Evolutionary conservation across 2,888 invertebrate genomes (phyloP), one percentile per base, ranked within the genome.

Genomic region (Beris chalybata): DNA sequence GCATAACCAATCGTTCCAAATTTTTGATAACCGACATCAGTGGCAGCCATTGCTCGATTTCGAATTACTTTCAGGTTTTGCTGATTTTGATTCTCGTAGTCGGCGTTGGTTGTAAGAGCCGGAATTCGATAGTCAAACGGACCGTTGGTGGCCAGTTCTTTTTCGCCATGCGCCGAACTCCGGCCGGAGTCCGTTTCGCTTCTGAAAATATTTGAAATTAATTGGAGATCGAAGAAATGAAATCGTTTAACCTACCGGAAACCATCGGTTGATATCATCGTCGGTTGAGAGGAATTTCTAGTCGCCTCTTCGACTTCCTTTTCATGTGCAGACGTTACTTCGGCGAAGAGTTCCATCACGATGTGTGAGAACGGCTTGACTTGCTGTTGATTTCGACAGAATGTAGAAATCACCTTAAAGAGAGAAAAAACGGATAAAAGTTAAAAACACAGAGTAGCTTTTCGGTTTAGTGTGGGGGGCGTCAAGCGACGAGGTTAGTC

Each of bases 351-450:
- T 74, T 86, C 85, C 84, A 86, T 85, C 12, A 85, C 84, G 57
- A 85, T 83, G 73, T 86, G 86, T 0, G 85, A 85, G 74, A 86
- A 86, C n/a, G 86, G 85, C 68, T 84, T 81, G 53, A 81, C 82
- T 70, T 85, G 84, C 66, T 83, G 79, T 59, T 83, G 78, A 38
- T 82, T 82, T 68, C 82, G 83, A 73, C 85, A 86, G 73, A 85
- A 85, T 68, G 84, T 84, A 1, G 85, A 85, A 72, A 86, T 86
- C 50, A 85, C 84, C 86, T 86, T 71, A 69, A 63, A 67, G 66
- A 67, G n/a, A n/a, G n/a, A 65, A 55, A 47, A 65, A 48, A 64
- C 53, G 15, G 2, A n/a, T 53, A 12, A n/a, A 29, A 53, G 7
- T 53, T n/a, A 53, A 29, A 29, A 15, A 2, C n/a, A 32, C 1